These are phyloP conservation scores for Mormyrus hasselquistii DNA, from an alignment of 2,797 vertebrate species.

Conservation along the genomic window DNA sequence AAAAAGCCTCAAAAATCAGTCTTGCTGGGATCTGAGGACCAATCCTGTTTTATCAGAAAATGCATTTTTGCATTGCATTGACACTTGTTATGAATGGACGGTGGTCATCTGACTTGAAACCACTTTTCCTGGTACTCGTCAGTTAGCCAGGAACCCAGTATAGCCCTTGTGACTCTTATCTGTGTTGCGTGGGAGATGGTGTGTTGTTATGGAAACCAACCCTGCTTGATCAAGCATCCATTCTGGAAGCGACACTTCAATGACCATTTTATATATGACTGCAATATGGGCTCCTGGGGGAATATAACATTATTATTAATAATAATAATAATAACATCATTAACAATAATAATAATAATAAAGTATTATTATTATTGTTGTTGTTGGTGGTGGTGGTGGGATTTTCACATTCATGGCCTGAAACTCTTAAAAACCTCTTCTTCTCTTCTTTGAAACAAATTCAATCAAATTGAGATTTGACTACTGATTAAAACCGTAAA, in stretches of 20 bases:
- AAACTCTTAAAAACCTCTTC: conserved; percentile 28
- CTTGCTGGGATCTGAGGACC: conserved; percentile 32
- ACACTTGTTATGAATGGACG: conserved; percentile 50
- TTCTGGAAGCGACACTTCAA: conserved; percentile 62
- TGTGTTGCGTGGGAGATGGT: conserved; percentile 45
- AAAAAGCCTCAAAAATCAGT: conserved; percentile 23
- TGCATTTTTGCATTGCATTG: conserved; percentile 21
- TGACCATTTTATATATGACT: conserved; percentile 60
- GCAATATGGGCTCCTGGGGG: conserved; percentile 49
- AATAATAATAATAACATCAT: conserved; percentile 31
- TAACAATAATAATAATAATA: not conserved
- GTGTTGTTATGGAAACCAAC: conserved; percentile 63
- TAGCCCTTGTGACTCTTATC: conserved; percentile 48
- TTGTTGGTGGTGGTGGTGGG: not conserved
- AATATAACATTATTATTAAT: conserved; percentile 33
- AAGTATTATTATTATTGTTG: not conserved
- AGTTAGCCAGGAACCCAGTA: conserved; percentile 59
- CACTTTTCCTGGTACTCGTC: conserved; percentile 57
- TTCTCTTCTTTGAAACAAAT: conserved; percentile 21
- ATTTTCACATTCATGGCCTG: conserved; percentile 25
- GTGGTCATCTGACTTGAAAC: conserved; percentile 32
- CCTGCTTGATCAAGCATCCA: conserved; percentile 59
- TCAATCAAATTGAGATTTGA: conserved; percentile 32
- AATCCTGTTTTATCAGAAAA: conserved; percentile 32
- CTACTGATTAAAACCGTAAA: conserved; percentile 17